Evolutionary conservation across 2,888 invertebrate genomes (phyloP).

Genomic region (Cerastoderma edule): DNA sequence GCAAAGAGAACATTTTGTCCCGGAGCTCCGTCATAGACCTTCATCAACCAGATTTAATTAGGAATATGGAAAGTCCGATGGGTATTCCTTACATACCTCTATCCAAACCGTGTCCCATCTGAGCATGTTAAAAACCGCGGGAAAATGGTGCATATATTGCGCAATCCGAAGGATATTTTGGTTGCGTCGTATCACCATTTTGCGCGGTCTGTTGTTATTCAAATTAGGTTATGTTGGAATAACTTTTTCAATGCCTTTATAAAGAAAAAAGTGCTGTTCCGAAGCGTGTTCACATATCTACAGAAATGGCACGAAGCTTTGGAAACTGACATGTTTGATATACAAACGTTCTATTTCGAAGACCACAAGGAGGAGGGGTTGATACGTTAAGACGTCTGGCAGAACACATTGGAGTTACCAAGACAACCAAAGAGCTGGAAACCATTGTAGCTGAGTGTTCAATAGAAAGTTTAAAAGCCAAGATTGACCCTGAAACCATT

Average conservation of each 20-base stretch:
- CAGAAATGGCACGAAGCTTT: constrained; percentile 6
- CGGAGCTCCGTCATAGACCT: constrained; percentile 3
- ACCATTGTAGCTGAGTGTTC: not conserved
- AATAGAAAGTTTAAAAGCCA: not conserved
- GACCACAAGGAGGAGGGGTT: not conserved
- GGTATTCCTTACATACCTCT: not conserved
- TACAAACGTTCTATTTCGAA: constrained; percentile 6
- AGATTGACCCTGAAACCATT: not conserved
- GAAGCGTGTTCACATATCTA: not conserved
- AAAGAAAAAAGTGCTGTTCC: not conserved
- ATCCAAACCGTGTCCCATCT: not conserved
- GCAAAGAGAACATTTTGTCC: not conserved
- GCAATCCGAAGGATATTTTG: constrained; percentile 5
- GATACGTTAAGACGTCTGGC: not conserved
- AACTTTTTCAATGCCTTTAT: not conserved
- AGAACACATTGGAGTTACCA: not conserved
- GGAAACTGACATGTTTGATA: not conserved
- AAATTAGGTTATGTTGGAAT: not conserved
- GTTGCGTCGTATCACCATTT: constrained; percentile 9
- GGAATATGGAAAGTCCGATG: constrained; percentile 1
- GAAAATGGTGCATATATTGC: constrained; percentile 5
- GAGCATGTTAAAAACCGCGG: not conserved
- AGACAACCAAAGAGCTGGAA: not conserved
- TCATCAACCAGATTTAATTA: not conserved
- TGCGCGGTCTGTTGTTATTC: not conserved